Percentiles rank a stretch among this genome's conserved stretches.
These are phyloP conservation scores for Coracopsis vasa DNA, from an alignment of 2,113 vertebrate genomes.

Conservation along the genomic window DNA sequence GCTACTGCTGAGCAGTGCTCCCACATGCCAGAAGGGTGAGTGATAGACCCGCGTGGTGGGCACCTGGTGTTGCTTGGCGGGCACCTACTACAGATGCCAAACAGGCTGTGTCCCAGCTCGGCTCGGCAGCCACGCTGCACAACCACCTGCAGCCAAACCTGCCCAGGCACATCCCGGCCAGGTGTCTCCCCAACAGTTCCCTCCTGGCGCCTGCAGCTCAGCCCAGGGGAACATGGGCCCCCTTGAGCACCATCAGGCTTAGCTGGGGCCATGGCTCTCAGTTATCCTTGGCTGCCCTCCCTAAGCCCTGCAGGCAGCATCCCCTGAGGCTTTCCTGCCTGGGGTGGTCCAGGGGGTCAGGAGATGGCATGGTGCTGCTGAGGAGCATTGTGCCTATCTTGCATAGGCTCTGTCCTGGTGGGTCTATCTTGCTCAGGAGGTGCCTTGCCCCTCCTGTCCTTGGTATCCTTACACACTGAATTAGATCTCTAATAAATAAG, in stretches of 20 bases:
- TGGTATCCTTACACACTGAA: background rate
- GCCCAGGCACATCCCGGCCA: background rate
- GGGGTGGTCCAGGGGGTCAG: background rate
- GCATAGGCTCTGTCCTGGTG: background rate
- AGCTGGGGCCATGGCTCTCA: background rate
- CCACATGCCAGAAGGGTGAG: background rate
- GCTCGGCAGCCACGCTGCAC: background rate
- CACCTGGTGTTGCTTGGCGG: background rate
- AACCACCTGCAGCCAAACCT: background rate
- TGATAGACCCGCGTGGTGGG: background rate
- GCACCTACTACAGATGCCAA: background rate
- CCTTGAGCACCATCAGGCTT: accelerated
- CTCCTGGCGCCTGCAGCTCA: accelerated
- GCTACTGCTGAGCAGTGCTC: background rate
- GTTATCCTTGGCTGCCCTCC: background rate
- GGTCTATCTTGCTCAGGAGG: background rate
- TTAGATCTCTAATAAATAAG: background rate
- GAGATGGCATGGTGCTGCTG: background rate
- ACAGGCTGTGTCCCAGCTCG: background rate
- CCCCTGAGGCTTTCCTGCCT: background rate
- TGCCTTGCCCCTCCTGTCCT: background rate
- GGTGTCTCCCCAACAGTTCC: background rate
- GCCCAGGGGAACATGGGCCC: too few relatives aligned
- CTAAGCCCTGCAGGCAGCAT: background rate
- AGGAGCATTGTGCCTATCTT: background rate